Conservation (phyloP, 2,888 invertebrate species). For the Agelastica alni region DNA sequence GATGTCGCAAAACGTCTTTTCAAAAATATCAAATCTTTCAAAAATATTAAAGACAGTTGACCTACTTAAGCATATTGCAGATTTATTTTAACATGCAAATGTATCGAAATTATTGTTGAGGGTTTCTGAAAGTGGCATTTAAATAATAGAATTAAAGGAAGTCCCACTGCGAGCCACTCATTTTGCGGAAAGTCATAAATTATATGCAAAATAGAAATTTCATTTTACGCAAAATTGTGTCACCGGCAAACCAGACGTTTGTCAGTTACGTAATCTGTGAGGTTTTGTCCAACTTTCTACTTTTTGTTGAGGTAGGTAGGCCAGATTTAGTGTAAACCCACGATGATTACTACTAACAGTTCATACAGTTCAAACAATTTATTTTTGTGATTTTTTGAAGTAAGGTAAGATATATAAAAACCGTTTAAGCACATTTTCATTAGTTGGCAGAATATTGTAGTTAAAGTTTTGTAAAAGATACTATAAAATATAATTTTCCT, state of each 20-base stretch:
- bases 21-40: conserved; percentile 22
- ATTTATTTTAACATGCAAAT: conserved; percentile 33
- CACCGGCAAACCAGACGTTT: conserved; percentile 29
- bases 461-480: too few relatives aligned
- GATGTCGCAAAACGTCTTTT: conserved; percentile 27
- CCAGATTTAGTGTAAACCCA: too few relatives aligned
- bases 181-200: conserved; percentile 41
- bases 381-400: too few relatives aligned
- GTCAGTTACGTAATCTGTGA: conserved; percentile 28
- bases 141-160: conserved; percentile 34
- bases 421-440: too few relatives aligned
- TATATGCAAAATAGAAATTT: conserved; percentile 44
- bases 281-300: conserved; percentile 25
- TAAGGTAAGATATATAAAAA: too few relatives aligned
- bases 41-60: conserved; percentile 35
- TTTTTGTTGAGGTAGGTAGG: conserved; percentile 6
- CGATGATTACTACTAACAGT: too few relatives aligned
- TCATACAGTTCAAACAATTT: too few relatives aligned
- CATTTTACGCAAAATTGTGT: conserved; percentile 41
- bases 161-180: conserved; percentile 37
- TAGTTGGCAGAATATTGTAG: too few relatives aligned
- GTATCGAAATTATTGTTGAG: conserved; percentile 24
- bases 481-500: too few relatives aligned
- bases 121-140: neutral
- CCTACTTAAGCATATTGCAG: conserved; percentile 40